phyloP scores from a whole-genome alignment of 2,888 invertebrate genomes.

The Agriopis aurantiaria region DNA sequence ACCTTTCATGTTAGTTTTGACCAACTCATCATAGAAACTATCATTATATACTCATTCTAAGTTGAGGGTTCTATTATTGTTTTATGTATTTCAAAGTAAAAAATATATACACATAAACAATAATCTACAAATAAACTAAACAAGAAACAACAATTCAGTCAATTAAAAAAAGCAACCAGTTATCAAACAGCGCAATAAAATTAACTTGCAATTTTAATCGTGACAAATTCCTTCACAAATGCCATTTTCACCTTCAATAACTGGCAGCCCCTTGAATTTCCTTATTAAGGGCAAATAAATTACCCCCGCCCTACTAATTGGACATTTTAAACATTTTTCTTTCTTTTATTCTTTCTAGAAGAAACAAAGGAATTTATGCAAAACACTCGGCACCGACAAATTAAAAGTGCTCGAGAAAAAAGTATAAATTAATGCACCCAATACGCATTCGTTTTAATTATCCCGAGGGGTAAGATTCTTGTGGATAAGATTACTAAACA shows the following conservation, averaged over 20 bases:
- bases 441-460: constrained; percentile 81
- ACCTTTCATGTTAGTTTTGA: no score
- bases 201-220: constrained; percentile 5
- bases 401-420: constrained; percentile 78
- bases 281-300: constrained; percentile 81
- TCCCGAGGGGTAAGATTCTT: constrained; percentile 50
- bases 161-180: neutral
- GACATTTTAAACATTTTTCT: constrained; percentile 67
- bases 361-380: constrained; percentile 82
- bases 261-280: constrained; percentile 49
- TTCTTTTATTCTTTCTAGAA: constrained; percentile 44
- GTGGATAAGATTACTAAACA: constrained; percentile 53
- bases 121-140: neutral
- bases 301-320: constrained; percentile 76
- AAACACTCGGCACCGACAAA: constrained; percentile 80
- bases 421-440: constrained; percentile 83
- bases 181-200: constrained; percentile 15
- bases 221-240: constrained; percentile 47
- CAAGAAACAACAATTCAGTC: neutral
- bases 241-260: constrained; percentile 47
- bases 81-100: no score
- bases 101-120: no score
- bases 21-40: no score
- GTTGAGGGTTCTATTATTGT: no score
- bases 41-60: no score